phyloP scores from a whole-genome alignment of 2,797 vertebrate species.

The Acropternis orthonyx region DNA sequence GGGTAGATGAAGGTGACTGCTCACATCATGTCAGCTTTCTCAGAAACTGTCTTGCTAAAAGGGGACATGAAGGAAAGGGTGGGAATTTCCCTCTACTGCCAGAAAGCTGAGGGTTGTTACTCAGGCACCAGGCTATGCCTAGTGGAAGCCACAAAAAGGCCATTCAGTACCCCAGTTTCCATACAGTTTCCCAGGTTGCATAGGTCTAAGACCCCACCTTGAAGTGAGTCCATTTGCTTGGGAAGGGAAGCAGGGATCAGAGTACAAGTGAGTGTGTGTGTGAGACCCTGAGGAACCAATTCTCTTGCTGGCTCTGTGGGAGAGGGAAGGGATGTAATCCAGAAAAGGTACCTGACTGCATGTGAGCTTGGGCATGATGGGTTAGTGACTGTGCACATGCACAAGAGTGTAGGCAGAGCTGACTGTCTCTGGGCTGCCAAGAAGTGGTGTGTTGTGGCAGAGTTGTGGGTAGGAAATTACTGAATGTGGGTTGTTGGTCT shows the following conservation, averaged over 20 bases:
- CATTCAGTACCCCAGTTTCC: background rate
- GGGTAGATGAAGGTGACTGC: background rate
- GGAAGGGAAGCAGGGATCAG: background rate
- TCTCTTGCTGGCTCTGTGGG: background rate
- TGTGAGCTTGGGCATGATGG: background rate
- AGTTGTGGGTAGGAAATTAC: background rate
- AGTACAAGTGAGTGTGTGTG: background rate
- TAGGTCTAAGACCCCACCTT: accelerated
- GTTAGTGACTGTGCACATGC: background rate
- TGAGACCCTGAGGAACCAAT: background rate
- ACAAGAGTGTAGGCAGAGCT: background rate
- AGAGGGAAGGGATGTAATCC: background rate
- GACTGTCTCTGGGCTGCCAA: background rate
- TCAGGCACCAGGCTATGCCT: background rate
- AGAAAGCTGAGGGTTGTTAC: background rate
- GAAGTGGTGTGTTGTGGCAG: background rate
- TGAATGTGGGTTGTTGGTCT: background rate
- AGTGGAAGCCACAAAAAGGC: background rate
- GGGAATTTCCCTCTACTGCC: background rate
- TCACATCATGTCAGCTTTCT: background rate
- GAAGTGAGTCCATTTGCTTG: background rate
- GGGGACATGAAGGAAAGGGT: background rate
- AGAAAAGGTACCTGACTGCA: background rate
- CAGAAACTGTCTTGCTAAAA: background rate
- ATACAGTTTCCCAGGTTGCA: background rate